Evolutionary conservation across 2,113 vertebrate genomes (phyloP), one percentile per base, ranked within the genome.

Genomic region (Hymenochirus boettgeri): DNA sequence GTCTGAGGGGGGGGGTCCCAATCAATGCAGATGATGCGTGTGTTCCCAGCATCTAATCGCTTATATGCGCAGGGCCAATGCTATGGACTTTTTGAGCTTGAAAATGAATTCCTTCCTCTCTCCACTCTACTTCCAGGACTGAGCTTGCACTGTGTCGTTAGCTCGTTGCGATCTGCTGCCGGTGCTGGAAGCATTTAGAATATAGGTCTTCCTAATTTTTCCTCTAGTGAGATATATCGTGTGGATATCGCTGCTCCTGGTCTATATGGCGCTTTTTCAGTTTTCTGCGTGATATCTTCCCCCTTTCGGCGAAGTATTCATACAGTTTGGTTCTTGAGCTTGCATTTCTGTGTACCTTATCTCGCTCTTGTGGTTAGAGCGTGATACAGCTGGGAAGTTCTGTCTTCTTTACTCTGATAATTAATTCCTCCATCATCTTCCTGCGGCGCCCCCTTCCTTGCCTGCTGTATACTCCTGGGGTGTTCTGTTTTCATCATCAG

Each of bases 241-340:
- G 11, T 74, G n/a, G 4, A 37, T 88, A 93, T 0, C 69, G 69
- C 23, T 76, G 76, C 75, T 86, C 86, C 17, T 80, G 78, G 69
- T 80, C 79, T 0, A 57, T 0, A 9, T 47, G 39, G 29, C 6
- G n/a, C n/a, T n/a, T 78, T 70, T 3, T 29, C 69, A 0, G 72
- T 50, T 58, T 77, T 80, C 0, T 18, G 3, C 47, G 26, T 61
- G 1, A 11, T 11, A 5, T 66, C 39, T 7, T 82, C 75, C 1
- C 50, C 35, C 22, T 70, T 80, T 87, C 52, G 81, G 9, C 65
- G 57, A 92, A 71, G 27, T 82, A 69, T 22, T 82, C 78, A 0
- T 25, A 72, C 59, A 78, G n/a, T n/a, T 75, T 71, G 79, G 52
- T 69, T 39, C 74, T 93, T 89, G 61, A 92, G 75, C 69, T 75